Conservation (phyloP, 2,888 invertebrate genomes). For the Suillia variegata region DNA sequence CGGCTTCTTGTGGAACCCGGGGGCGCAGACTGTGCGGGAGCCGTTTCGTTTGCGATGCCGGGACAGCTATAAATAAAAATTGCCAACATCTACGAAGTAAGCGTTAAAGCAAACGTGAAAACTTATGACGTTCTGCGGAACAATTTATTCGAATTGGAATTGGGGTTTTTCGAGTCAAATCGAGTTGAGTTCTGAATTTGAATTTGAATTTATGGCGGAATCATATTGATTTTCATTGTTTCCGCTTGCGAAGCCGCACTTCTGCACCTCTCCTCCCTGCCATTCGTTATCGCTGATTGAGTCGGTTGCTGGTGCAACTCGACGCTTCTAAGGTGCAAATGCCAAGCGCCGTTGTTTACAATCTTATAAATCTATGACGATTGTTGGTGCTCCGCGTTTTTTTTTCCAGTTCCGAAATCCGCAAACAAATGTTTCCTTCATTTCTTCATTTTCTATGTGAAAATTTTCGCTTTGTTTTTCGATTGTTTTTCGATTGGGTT, state of each 20-base stretch:
- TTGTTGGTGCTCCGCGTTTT: not conserved
- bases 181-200: no score
- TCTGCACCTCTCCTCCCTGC: constrained; percentile 6
- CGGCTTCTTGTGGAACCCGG: no score
- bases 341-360: not conserved
- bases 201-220: constrained; percentile 27
- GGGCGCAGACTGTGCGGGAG: no score
- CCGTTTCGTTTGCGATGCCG: no score
- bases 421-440: not conserved
- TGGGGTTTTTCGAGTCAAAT: no score
- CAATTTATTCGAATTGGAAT: constrained; percentile 5
- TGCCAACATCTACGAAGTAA: not conserved
- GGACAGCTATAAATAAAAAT: constrained; percentile 26
- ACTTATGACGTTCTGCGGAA: constrained; percentile 29
- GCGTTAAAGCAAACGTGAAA: constrained; percentile 26
- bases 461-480: not conserved
- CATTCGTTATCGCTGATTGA: not conserved
- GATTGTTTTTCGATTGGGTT: not conserved
- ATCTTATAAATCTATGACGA: not conserved
- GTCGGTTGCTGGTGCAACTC: not conserved
- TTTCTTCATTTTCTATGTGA: not conserved
- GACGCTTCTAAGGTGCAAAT: constrained; percentile 1
- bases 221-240: constrained; percentile 37
- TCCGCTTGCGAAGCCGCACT: not conserved
- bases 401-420: not conserved